A percentile compares a stretch with the other conserved stretches of the same genome.
These are phyloP conservation scores for Diuraphis noxia DNA, from an alignment of 1,140 invertebrate species.

Conservation along the genomic window DNA sequence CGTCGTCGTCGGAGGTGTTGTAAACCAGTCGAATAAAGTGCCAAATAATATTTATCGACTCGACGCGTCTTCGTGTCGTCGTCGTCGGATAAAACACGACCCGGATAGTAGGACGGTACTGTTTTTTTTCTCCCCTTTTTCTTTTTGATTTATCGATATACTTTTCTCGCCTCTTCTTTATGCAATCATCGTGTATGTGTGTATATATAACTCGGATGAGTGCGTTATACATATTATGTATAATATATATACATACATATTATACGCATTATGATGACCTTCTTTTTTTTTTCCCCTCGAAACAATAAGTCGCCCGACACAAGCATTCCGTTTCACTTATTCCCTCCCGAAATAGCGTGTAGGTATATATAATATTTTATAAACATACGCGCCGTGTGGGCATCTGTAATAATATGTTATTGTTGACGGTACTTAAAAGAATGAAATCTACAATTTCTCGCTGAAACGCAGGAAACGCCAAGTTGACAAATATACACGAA, in stretches of 20 bases:
- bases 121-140: neutral
- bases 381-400: neutral
- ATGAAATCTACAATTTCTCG: neutral
- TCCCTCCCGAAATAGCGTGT: neutral
- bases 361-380: neutral
- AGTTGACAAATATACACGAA: neutral
- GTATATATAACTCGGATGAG: neutral
- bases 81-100: conserved; percentile 30
- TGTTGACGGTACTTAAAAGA: neutral
- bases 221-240: neutral
- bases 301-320: neutral
- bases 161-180: conserved; percentile 23
- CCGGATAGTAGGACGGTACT: neutral
- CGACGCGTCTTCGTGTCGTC: neutral
- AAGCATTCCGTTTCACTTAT: conserved; percentile 18
- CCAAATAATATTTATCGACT: conserved; percentile 28
- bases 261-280: conserved; percentile 3
- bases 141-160: conserved; percentile 24
- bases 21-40: conserved; percentile 37
- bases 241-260: neutral
- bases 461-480: neutral
- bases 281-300: neutral
- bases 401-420: neutral
- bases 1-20: conserved; percentile 18
- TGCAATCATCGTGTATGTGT: neutral